Base-by-base conservation (phyloP, 37 sponge, comb jelly and placozoan species). In the Beroe forskalii region DNA sequence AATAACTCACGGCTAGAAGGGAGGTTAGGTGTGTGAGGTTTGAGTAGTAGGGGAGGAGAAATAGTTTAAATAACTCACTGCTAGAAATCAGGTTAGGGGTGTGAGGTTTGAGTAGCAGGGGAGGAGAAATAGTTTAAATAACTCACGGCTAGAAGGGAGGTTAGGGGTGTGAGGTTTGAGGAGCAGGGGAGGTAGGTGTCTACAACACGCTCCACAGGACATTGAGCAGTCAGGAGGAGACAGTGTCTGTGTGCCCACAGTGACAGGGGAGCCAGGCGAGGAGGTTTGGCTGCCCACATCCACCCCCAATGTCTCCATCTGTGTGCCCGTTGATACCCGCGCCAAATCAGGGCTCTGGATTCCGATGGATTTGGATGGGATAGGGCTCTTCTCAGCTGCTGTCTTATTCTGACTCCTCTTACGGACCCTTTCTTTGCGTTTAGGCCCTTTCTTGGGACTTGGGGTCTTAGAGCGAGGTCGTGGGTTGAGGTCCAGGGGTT, bases 241-340 rank as follows among this genome's bases (percentile, higher is more conserved):
- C 28, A 80, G 48, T 8, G 86, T 80, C 86, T 80, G 86, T 80
- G 86, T 80, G 20, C 55, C 86, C 35, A 69, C 72, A 69, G 3
- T 36, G 72, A 19, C 19, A 2, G 12, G 6, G 55, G 12, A 17
- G 6, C 55, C 55, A 6, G 12, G 12, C 12, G n/a, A n/a, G n/a
- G 55, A 48, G 12, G 55, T 48, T 48, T 48, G 55, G 12, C 12
- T 48, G 6, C 12, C 55, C 12, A 48, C 12, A 12, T 6, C 12
- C 6, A 48, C 55, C 12, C 55, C 55, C 6, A 6, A 12, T 12
- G 12, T 48, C 12, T 48, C 55, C 12, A 6, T 48, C 55, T 48
- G 55, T 48, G 55, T 48, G 55, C 55, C 55, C 12, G 55, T 12
- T 48, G 55, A 48, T 12, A 12, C 6, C 12, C 55, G 12, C 55